Evolutionary conservation across 1,140 invertebrate species (phyloP).

Genomic region (Glossosoma conforme): DNA sequence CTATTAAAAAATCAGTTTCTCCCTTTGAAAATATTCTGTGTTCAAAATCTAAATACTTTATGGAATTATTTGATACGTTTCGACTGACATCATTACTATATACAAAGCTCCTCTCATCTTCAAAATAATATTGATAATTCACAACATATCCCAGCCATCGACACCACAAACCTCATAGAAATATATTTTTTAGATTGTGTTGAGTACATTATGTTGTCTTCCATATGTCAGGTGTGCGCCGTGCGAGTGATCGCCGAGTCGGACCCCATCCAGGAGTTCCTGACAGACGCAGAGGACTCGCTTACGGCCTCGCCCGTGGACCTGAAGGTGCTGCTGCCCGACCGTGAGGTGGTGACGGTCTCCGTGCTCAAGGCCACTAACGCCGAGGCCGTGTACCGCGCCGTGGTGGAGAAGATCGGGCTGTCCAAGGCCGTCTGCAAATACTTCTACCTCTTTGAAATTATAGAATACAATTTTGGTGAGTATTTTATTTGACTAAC

Average conservation of each 20-base stretch:
- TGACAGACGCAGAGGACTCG: constrained; percentile 88
- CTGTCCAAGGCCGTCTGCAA: constrained; percentile 74
- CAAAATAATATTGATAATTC: too few relatives aligned
- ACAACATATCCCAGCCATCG: too few relatives aligned
- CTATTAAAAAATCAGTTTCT: too few relatives aligned
- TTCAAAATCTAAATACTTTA: too few relatives aligned
- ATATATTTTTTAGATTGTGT: not conserved
- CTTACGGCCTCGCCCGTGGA: constrained; percentile 84
- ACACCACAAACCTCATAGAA: too few relatives aligned
- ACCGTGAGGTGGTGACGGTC: constrained; percentile 86
- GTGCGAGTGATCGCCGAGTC: constrained; percentile 96
- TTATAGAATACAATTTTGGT: constrained; percentile 95
- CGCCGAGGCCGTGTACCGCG: constrained; percentile 86
- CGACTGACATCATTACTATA: too few relatives aligned
- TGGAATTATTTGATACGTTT: too few relatives aligned
- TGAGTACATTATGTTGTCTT: not conserved
- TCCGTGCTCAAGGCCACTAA: constrained; percentile 87
- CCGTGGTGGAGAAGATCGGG: constrained; percentile 82
- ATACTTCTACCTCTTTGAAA: constrained; percentile 97
- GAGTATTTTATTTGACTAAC: too few relatives aligned
- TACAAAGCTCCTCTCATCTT: too few relatives aligned
- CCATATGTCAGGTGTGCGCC: constrained; percentile 70
- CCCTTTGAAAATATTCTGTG: too few relatives aligned
- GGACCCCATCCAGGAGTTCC: constrained; percentile 95
- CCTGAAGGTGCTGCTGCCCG: constrained; percentile 80